Conservation (phyloP, 2,888 invertebrate species). For the Mylabris sibirica region DNA sequence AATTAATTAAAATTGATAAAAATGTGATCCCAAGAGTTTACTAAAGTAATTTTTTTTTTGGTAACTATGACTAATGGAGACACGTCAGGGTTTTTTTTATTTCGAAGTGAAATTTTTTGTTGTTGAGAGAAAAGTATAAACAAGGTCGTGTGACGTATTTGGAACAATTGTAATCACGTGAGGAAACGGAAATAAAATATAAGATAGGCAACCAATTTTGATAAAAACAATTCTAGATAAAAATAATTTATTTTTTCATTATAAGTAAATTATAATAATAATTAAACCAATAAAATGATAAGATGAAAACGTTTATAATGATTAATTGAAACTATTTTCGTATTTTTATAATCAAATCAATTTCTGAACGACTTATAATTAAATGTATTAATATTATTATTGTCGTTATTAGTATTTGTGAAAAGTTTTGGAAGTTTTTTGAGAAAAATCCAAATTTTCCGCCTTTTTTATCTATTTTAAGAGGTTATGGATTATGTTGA, state of each 20-base stretch:
- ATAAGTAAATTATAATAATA: not conserved
- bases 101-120: not conserved
- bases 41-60: not conserved
- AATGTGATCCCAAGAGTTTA: not conserved
- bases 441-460: constrained; percentile 41
- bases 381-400: constrained; percentile 79
- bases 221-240: constrained; percentile 32
- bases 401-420: not conserved
- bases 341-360: constrained; percentile 83
- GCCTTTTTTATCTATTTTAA: constrained; percentile 52
- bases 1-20: not conserved
- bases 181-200: not conserved
- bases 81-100: not conserved
- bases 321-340: constrained; percentile 79
- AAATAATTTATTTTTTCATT: constrained; percentile 12
- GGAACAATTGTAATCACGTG: not conserved
- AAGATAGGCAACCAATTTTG: constrained; percentile 61
- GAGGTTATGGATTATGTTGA: constrained; percentile 1
- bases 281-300: constrained; percentile 68
- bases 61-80: not conserved
- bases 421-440: constrained; percentile 18
- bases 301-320: constrained; percentile 84
- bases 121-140: not conserved
- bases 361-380: constrained; percentile 82
- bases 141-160: not conserved